phyloP scores from a whole-genome alignment of 2,888 invertebrate species.

The Nomada hirtipes region DNA sequence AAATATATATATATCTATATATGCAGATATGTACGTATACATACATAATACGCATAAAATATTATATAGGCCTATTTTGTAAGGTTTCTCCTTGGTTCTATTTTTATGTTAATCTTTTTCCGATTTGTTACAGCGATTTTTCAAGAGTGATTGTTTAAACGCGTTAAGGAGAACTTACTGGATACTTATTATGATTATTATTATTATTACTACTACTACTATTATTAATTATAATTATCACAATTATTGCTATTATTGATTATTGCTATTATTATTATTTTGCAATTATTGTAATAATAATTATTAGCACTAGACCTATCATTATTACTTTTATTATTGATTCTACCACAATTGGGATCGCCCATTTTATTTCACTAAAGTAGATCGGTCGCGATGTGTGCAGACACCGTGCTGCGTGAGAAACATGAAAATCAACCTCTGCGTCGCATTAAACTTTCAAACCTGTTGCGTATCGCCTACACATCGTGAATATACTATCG shows the following conservation, averaged over 20 bases:
- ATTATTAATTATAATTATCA: constrained; percentile 54
- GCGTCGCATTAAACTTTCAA: constrained; percentile 22
- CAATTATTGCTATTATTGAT: constrained; percentile 50
- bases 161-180: constrained; percentile 80
- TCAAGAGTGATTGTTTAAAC: constrained; percentile 80
- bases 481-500: constrained; percentile 42
- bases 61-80: constrained; percentile 79
- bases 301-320: constrained; percentile 62
- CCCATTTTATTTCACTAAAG: constrained; percentile 15
- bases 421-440: not conserved
- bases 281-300: constrained; percentile 61
- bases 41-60: constrained; percentile 73
- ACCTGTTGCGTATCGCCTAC: constrained; percentile 39
- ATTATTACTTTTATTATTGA: constrained; percentile 60
- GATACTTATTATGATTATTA: constrained; percentile 74
- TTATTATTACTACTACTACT: constrained; percentile 62
- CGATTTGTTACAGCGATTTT: constrained; percentile 74
- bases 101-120: constrained; percentile 73
- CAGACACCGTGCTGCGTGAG: constrained; percentile 3
- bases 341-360: constrained; percentile 42
- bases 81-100: constrained; percentile 78
- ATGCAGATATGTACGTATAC: constrained; percentile 69
- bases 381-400: constrained; percentile 53
- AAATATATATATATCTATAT: constrained; percentile 69
- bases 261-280: constrained; percentile 60